phyloP scores from a whole-genome alignment of 2,888 invertebrate genomes.

The Eledona agricola region DNA sequence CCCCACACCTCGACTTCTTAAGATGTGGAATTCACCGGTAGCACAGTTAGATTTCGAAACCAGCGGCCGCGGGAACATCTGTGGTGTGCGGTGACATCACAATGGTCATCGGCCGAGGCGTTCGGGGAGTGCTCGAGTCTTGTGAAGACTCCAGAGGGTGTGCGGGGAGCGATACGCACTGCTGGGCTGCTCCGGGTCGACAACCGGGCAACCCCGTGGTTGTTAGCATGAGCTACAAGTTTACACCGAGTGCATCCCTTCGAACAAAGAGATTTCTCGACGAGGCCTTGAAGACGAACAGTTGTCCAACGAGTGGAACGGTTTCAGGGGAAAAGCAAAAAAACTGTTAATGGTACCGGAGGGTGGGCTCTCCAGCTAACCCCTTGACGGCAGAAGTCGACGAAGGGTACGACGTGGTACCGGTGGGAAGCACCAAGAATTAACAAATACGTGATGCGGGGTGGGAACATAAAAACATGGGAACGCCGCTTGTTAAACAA shows the following conservation, averaged over 20 bases:
- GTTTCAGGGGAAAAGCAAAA: too few species aligned
- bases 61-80: conserved; percentile 27
- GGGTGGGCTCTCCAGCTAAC: too few species aligned
- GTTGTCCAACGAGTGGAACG: conserved; percentile 5
- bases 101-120: conserved; percentile 52
- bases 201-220: conserved; percentile 38
- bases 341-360: too few species aligned
- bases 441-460: too few species aligned
- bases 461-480: too few species aligned
- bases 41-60: conserved; percentile 37
- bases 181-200: conserved; percentile 42
- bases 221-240: conserved; percentile 23
- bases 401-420: background rate
- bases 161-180: conserved; percentile 46
- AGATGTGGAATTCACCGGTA: conserved; percentile 20
- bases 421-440: background rate
- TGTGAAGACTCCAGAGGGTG: conserved; percentile 31
- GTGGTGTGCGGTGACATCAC: conserved; percentile 49
- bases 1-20: too few species aligned
- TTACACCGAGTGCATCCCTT: conserved; percentile 19
- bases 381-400: too few species aligned
- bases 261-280: conserved; percentile 27
- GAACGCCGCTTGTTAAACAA: conserved; percentile 22
- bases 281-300: too few species aligned
- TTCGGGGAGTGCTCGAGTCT: conserved; percentile 27